Evolutionary conservation across 2,113 vertebrate genomes (phyloP), one percentile per base, ranked within the genome.

Genomic region (Tringa solitaria): DNA sequence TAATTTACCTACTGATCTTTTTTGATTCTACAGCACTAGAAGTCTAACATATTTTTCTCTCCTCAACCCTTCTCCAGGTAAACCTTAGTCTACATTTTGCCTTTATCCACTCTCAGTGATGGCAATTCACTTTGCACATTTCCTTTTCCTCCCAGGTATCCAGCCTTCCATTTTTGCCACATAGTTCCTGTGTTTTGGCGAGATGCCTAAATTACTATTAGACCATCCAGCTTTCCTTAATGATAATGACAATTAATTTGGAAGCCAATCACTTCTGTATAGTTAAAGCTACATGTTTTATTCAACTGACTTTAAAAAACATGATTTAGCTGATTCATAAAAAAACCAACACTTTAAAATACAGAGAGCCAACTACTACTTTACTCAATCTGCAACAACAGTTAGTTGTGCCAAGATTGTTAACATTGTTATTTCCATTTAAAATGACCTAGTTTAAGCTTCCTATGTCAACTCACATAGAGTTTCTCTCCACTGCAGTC

Each of bases 141-240:
- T 30, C 2, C 12, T 14, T 18, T 45, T 70, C 17, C 37, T 41
- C 45, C 41, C n/a, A 53, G 37, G 27, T 28, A 87, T 30, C 33
- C 21, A 60, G 56, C 26, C 46, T 48, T 50, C 37, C 0, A 3
- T 51, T 91, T 89, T n/a, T 54, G 14, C 65, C 39, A 51, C 20
- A 1, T 8, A 33, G 13, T 57, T 65, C 12, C 19, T 7, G 4
- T 24, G 32, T 69, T 90, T 85, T 41, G 10, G 30, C 0, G 0
- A 93, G n/a, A 93, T 30, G 4, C 18, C 46, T 53, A 23, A 16
- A 45, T 37, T 61, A 81, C 14, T 51, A 61, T 63, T 35, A 67
- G 7, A 77, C 37, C 48, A 53, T 32, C 17, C 4, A 87, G 53
- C 17, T 67, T 72, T 45, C 24, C 67, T 41, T 9, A 73, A 23